phyloP scores from a whole-genome alignment of 2,797 vertebrate species.

The Gallinago stenura region DNA sequence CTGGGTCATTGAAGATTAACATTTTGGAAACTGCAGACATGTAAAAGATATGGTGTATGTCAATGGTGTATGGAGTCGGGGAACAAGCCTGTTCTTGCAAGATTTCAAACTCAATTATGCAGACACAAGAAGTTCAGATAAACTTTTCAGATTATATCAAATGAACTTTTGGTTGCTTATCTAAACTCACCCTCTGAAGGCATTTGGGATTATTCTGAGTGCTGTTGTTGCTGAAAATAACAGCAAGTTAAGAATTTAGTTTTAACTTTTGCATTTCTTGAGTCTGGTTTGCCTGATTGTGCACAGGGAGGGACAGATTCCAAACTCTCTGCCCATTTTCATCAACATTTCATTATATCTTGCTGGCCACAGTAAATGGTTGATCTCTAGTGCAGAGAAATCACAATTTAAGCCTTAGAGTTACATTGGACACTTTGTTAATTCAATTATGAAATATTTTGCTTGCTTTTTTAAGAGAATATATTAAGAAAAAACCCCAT shows the following conservation, averaged over 20 bases:
- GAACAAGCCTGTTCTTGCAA: constrained; percentile 38
- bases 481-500: neutral
- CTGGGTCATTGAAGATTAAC: neutral
- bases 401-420: neutral
- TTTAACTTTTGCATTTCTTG: constrained; percentile 3
- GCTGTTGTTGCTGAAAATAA: neutral
- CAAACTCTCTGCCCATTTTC: neutral
- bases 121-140: constrained; percentile 27
- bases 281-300: neutral
- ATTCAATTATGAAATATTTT: neutral
- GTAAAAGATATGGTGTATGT: neutral
- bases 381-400: neutral
- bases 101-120: constrained; percentile 59
- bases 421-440: neutral
- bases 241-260: constrained; percentile 1
- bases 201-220: constrained; percentile 12
- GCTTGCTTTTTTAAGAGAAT: neutral
- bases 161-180: constrained; percentile 64
- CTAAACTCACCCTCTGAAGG: constrained; percentile 27
- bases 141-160: constrained; percentile 43
- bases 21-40: constrained; percentile 38
- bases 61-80: neutral
- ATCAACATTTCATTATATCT: neutral
- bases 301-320: neutral
- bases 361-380: neutral